These are phyloP conservation scores for Manis pentadactyla DNA, from an alignment of 2,797 vertebrate genomes.

Conservation along the genomic window DNA sequence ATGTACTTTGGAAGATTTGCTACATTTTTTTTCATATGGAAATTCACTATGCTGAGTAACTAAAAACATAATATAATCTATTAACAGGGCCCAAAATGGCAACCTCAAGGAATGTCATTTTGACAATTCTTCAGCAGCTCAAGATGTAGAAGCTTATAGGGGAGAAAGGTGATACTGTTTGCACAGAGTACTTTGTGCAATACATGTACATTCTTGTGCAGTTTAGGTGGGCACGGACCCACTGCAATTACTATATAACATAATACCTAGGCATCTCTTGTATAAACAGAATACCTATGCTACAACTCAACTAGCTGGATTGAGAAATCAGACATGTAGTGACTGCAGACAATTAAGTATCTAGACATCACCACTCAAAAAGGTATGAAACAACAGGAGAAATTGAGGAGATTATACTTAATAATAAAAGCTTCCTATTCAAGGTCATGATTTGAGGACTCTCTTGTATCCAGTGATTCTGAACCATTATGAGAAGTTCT, in stretches of 20 bases:
- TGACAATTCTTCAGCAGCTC: slow-evolving; percentile 38
- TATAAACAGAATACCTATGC: not conserved
- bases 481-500: not conserved
- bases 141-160: slow-evolving; percentile 41
- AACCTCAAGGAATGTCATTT: slow-evolving; percentile 47
- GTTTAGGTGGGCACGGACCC: slow-evolving; percentile 34
- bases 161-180: slow-evolving; percentile 55
- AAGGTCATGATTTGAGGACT: not conserved
- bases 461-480: not conserved
- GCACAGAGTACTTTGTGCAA: not conserved
- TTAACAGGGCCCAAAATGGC: slow-evolving; percentile 52
- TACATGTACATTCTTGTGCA: not conserved
- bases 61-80: slow-evolving; percentile 61
- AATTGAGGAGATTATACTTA: not conserved
- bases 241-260: not conserved
- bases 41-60: slow-evolving; percentile 76
- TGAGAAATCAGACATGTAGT: not conserved
- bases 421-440: not conserved
- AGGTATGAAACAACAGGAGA: not conserved
- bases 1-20: slow-evolving; percentile 75
- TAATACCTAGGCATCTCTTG: not conserved
- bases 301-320: not conserved
- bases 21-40: slow-evolving; percentile 66
- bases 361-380: not conserved
- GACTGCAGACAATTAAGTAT: slow-evolving; percentile 7